Evolutionary conservation across 2,888 invertebrate genomes (phyloP).

Genomic region (Amiota minor): DNA sequence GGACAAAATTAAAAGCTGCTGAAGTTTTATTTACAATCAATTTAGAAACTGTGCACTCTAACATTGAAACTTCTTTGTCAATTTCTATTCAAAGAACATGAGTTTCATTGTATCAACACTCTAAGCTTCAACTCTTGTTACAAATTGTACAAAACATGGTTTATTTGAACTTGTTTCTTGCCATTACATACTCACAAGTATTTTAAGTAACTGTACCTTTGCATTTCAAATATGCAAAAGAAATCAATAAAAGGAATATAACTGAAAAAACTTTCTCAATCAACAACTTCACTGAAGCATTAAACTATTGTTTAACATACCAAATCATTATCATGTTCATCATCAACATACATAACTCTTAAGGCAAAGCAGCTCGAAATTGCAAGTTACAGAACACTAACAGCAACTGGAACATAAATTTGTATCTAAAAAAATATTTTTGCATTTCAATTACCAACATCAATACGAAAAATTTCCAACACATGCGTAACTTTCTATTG

Average conservation of each 20-base stretch:
- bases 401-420: not conserved
- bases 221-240: not conserved
- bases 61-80: too few species aligned
- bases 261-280: slow-evolving; percentile 12
- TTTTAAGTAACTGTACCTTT: not conserved
- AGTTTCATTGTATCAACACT: too few species aligned
- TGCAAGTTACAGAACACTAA: not conserved
- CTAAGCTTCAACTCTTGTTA: too few species aligned
- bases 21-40: too few species aligned
- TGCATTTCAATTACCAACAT: slow-evolving; percentile 65
- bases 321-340: not conserved
- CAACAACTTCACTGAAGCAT: slow-evolving; percentile 20
- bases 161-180: not conserved
- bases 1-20: too few species aligned
- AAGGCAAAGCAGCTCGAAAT: too few species aligned
- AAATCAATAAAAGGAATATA: not conserved
- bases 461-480: slow-evolving; percentile 44
- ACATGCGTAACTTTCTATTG: slow-evolving; percentile 45
- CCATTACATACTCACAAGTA: not conserved
- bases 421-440: slow-evolving; percentile 54
- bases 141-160: not conserved
- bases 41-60: too few species aligned
- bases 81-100: too few species aligned
- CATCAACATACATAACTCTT: too few species aligned
- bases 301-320: not conserved